Base-by-base conservation (phyloP, 2,113 vertebrate genomes). In the Corythoichthys intestinalis region DNA sequence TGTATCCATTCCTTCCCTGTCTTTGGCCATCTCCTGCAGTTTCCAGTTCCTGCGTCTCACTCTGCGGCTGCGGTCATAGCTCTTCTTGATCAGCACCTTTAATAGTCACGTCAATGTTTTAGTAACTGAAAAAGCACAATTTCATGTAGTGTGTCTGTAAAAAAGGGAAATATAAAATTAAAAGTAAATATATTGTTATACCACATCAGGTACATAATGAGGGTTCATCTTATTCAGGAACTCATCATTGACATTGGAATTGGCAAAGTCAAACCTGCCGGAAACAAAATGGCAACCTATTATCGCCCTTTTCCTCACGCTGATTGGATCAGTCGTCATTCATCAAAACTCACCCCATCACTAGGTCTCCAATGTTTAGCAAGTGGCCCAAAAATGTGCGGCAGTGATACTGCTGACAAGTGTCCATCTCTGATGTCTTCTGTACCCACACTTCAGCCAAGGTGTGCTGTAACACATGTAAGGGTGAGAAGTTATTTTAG, bases 371-470 rank as follows among this genome's bases (percentile, higher is more conserved):
- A 1, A 95, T 96, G 91, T 95, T 98, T 38, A 98, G 92, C 78
- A 99, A 90, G 86, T 99, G 96, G 0, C 97, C 97, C 88, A 99
- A 78, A 83, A 95, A 96, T 37, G 97, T 98, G 0, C 91, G 94
- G 86, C 96, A 98, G 92, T 98, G 95, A 76, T 98, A 98, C 61
- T 99, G 97, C 76, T 93, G 94, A 80, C 91, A 92, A 3, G 93
- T 96, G 78, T 95, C 70, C 94, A 99, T 86, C 89, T 98, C 97
- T 0, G 95, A 96, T 34, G 95, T 97, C 76, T 98, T 98, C 92
- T 93, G 94, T 41, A 99, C 94, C 97, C 97, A 99, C 64, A 96
- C 93, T 79, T 98, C 97, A 64, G 95, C 95, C 77, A 98, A 92
- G 0, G 82, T 91, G 85, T 99, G 97, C 97, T 99, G 83, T 28